Percentiles rank a stretch among this genome's conserved stretches.
Evolutionary conservation across 2,113 vertebrate species (phyloP).

Genomic region (Lanius ludovicianus): DNA sequence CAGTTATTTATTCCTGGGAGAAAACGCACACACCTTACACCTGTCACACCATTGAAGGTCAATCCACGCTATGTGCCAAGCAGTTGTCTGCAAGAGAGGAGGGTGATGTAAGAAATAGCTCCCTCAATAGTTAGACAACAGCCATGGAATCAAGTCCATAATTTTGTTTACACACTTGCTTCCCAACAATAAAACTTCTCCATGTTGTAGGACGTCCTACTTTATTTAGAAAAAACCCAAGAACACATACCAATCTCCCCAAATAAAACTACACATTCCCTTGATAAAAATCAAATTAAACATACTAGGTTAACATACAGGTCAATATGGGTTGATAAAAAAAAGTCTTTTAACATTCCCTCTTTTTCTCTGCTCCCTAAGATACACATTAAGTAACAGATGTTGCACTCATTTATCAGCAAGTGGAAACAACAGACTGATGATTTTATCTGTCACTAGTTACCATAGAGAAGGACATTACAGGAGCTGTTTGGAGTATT

Average conservation of each 20-base stretch:
- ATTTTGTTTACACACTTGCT: not conserved
- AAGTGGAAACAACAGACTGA: not conserved
- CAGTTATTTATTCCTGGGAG: not conserved
- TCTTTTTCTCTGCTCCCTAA: not conserved
- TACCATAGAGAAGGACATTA: not conserved
- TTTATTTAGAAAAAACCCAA: not conserved
- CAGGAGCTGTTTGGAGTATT: not conserved
- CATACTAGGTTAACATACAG: not conserved
- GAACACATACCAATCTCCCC: not conserved
- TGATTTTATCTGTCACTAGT: not conserved
- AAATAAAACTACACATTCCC: not conserved
- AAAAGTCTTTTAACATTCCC: not conserved
- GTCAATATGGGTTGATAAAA: not conserved
- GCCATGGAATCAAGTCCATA: fast-evolving
- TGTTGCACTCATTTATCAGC: constrained; percentile 13
- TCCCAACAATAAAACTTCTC: not conserved
- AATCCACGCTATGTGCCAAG: fast-evolving
- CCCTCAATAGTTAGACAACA: not conserved
- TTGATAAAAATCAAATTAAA: not conserved
- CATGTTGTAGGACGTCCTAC: not conserved
- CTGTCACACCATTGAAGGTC: not conserved
- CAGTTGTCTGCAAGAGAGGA: not conserved
- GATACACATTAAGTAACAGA: constrained; percentile 31
- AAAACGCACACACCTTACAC: not conserved
- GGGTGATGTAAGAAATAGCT: not conserved